These are phyloP conservation scores for Gymnarchus niloticus DNA, from an alignment of 2,113 vertebrate species.

Conservation along the genomic window DNA sequence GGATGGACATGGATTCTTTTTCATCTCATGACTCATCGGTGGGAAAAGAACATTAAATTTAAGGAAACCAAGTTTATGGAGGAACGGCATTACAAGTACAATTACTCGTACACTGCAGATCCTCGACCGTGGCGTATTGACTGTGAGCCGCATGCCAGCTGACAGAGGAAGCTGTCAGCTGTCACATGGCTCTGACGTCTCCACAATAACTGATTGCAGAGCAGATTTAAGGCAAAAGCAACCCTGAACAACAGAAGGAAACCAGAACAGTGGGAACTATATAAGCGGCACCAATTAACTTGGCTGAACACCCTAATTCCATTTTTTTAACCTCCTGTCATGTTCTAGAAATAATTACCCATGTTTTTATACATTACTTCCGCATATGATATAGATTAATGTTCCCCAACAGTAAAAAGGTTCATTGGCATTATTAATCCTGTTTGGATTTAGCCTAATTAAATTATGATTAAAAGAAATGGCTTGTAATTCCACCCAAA, in stretches of 20 bases:
- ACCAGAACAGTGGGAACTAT: not conserved
- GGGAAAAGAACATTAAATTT: not conserved
- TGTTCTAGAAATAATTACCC: not conserved
- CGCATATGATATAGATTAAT: not conserved
- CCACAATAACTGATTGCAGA: not conserved
- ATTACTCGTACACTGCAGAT: not conserved
- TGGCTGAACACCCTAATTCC: not conserved
- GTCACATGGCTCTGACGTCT: not conserved
- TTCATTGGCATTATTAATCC: not conserved
- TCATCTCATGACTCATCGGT: not conserved
- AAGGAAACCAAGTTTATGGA: not conserved
- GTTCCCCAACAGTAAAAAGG: not conserved
- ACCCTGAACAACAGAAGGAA: not conserved
- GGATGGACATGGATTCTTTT: not conserved
- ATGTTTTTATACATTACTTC: not conserved
- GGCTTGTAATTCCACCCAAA: not conserved
- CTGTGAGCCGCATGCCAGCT: not conserved
- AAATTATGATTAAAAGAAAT: not conserved
- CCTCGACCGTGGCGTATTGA: not conserved
- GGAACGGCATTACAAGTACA: not conserved
- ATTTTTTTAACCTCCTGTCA: not conserved
- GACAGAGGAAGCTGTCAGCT: not conserved
- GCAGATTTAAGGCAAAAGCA: not conserved
- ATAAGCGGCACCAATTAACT: not conserved
- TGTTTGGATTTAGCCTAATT: slow-evolving; percentile 1